Evolutionary conservation across 1,140 invertebrate species (phyloP).

Genomic region (Macrotrachela quadricornifera): DNA sequence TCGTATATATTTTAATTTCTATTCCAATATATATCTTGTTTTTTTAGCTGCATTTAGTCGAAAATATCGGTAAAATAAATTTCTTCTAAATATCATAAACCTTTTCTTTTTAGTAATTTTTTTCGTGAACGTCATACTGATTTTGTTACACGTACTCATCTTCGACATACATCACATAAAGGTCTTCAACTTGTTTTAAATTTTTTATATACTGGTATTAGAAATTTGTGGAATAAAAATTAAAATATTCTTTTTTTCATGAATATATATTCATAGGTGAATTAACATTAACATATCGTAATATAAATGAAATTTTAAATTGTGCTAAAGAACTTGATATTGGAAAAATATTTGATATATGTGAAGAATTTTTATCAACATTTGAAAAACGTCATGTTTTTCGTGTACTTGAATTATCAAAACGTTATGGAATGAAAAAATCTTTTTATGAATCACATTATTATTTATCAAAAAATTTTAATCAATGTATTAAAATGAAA

Average conservation of each 20-base stretch:
- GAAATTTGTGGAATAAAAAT: too few species aligned
- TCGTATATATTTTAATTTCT: too few species aligned
- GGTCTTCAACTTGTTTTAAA: background rate
- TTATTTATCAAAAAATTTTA: background rate
- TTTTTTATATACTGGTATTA: background rate
- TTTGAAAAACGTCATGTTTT: background rate
- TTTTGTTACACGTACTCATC: conserved; percentile 1
- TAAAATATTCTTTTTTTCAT: too few species aligned
- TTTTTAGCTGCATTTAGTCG: background rate
- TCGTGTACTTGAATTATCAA: background rate
- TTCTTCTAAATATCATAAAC: too few species aligned
- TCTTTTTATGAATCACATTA: background rate
- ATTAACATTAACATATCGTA: background rate
- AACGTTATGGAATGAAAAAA: background rate
- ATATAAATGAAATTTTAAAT: background rate
- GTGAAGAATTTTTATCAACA: background rate
- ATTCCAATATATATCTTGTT: too few species aligned
- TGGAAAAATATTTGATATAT: background rate
- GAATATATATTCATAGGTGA: background rate
- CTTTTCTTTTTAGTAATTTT: background rate
- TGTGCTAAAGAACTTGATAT: conserved; percentile 1
- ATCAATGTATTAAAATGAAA: background rate
- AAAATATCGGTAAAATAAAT: background rate
- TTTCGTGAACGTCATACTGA: background rate
- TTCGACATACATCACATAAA: background rate